Conservation (phyloP, 2,113 vertebrate genomes). For the Sylvietta virens region DNA sequence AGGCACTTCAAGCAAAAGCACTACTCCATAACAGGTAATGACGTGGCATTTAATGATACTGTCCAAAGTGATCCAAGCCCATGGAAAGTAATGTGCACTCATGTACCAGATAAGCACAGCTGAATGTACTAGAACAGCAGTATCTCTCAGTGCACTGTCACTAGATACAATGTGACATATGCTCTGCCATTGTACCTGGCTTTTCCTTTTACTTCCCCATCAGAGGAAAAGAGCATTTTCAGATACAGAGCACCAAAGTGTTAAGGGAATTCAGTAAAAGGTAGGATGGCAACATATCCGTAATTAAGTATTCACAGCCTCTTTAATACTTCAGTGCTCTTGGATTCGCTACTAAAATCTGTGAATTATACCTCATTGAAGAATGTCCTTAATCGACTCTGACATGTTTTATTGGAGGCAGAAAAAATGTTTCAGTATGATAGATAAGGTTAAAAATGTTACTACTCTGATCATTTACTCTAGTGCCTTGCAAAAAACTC, state of each 20-base stretch:
- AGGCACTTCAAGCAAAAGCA: constrained; percentile 84
- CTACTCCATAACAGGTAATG: constrained; percentile 98
- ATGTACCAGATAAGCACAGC: constrained; percentile 92
- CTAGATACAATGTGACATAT: constrained; percentile 91
- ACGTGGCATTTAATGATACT: constrained; percentile 99
- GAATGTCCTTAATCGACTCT: constrained; percentile 83
- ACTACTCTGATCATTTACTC: constrained; percentile 82
- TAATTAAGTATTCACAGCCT: constrained; percentile 80
- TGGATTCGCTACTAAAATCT: constrained; percentile 72
- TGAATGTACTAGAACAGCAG: constrained; percentile 77
- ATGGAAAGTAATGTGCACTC: constrained; percentile 90
- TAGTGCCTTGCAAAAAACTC: constrained; percentile 71
- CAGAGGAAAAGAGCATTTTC: constrained; percentile 67
- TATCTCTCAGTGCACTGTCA: constrained; percentile 88
- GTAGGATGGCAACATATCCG: constrained; percentile 64
- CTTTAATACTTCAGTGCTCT: constrained; percentile 75
- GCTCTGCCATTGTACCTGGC: constrained; percentile 74
- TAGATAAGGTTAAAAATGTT: constrained; percentile 88
- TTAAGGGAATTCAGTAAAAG: constrained; percentile 68
- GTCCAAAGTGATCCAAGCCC: constrained; percentile 94
- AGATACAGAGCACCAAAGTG: constrained; percentile 61
- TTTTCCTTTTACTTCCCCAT: constrained; percentile 68
- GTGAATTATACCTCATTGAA: constrained; percentile 81
- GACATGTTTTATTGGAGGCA: constrained; percentile 83
- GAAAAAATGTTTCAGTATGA: constrained; percentile 84